A percentile compares a stretch with the other conserved stretches of the same genome.
Conservation (phyloP, 2,888 invertebrate genomes). For the Rotaria macrura region DNA sequence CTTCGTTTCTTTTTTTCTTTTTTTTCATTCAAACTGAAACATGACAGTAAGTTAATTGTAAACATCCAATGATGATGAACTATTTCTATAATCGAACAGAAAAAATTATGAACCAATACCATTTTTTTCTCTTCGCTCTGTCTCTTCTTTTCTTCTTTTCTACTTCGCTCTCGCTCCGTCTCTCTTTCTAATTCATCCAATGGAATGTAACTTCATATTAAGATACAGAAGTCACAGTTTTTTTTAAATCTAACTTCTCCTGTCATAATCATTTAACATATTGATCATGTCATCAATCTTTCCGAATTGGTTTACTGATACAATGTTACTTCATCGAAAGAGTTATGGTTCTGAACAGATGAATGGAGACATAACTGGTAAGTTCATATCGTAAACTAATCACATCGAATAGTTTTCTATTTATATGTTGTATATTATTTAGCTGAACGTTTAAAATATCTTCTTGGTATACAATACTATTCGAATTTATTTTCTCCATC, state of each 20-base stretch:
- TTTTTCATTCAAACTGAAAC: background rate
- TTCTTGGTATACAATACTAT: background rate
- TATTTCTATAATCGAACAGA: background rate
- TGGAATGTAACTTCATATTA: background rate
- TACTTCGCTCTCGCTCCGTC: background rate
- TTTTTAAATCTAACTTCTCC: background rate
- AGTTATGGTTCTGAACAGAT: background rate
- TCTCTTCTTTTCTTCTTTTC: background rate
- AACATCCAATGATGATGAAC: background rate
- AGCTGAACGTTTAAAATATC: conserved; percentile 9
- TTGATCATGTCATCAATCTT: conserved; percentile 6
- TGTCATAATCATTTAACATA: background rate
- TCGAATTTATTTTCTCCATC: background rate
- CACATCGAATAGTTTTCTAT: too few relatives aligned
- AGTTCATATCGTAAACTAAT: background rate
- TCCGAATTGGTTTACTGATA: background rate
- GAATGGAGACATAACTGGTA: background rate
- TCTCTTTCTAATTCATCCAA: background rate
- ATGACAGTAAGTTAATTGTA: background rate
- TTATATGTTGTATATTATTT: background rate
- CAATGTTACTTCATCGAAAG: background rate
- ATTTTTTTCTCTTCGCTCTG: background rate
- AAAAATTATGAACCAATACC: background rate
- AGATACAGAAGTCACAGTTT: background rate
- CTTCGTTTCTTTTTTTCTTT: background rate